Conservation (phyloP, 2,888 invertebrate species). For the Lutraria lutraria region DNA sequence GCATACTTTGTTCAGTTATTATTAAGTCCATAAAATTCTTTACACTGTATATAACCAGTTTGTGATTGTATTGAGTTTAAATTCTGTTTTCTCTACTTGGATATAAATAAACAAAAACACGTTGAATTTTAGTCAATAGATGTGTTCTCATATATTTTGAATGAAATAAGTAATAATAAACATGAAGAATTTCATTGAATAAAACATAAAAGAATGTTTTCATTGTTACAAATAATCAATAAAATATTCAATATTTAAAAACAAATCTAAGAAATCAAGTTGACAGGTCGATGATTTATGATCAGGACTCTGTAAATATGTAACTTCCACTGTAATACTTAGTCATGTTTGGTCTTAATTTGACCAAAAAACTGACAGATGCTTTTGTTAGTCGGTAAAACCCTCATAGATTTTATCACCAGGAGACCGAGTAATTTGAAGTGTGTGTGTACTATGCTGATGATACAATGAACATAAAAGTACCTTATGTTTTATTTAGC, state of each 20-base stretch:
- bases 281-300: slow-evolving; percentile 29
- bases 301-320: background rate
- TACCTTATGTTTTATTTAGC: background rate
- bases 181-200: background rate
- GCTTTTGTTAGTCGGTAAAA: slow-evolving; percentile 38
- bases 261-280: background rate
- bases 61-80: background rate
- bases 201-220: background rate
- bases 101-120: background rate
- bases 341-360: slow-evolving; percentile 5
- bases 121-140: background rate
- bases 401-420: slow-evolving; percentile 42
- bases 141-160: background rate
- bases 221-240: background rate
- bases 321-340: background rate
- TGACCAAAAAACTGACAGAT: slow-evolving; percentile 33
- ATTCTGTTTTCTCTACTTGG: background rate
- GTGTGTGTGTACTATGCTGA: slow-evolving; percentile 5
- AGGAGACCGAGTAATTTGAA: slow-evolving; percentile 37
- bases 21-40: background rate
- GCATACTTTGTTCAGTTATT: no score
- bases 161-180: background rate
- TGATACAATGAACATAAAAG: background rate
- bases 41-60: background rate
- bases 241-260: background rate